phyloP scores from a whole-genome alignment of 1,140 invertebrate species.

The Lithobius niger region DNA sequence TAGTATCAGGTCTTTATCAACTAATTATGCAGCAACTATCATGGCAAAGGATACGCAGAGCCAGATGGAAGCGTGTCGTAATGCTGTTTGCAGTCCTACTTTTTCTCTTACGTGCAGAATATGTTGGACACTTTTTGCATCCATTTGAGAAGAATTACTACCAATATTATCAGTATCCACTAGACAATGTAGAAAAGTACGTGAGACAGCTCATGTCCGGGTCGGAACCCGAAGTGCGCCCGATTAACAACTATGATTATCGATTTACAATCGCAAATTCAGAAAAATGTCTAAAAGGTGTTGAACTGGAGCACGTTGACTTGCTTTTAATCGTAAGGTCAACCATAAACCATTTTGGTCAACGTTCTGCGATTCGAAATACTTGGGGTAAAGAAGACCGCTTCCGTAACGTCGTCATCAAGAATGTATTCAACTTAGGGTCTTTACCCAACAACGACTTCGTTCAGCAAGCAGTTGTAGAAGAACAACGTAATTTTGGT shows the following conservation, averaged over 20 bases:
- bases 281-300: constrained; percentile 22
- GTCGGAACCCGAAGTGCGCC: constrained; percentile 33
- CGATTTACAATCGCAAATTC: constrained; percentile 20
- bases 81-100: too few relatives aligned
- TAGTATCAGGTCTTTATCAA: too few relatives aligned
- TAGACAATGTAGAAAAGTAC: constrained; percentile 31
- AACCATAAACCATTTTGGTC: constrained; percentile 51
- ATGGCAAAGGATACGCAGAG: too few relatives aligned
- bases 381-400: constrained; percentile 70
- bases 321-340: constrained; percentile 58
- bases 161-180: constrained; percentile 54
- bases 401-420: constrained; percentile 59
- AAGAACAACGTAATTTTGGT: constrained; percentile 48
- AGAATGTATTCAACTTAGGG: constrained; percentile 67
- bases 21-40: too few relatives aligned
- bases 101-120: too few relatives aligned
- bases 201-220: constrained; percentile 39
- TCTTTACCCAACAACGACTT: constrained; percentile 30
- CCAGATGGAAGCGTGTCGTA: too few relatives aligned
- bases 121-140: constrained; percentile 52
- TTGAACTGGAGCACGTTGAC: constrained; percentile 18
- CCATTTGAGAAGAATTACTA: constrained; percentile 50
- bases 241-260: constrained; percentile 25
- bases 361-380: constrained; percentile 54
- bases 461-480: constrained; percentile 32